phyloP scores from a whole-genome alignment of 2,797 vertebrate species.

The Gymnoscopelus microlampas region DNA sequence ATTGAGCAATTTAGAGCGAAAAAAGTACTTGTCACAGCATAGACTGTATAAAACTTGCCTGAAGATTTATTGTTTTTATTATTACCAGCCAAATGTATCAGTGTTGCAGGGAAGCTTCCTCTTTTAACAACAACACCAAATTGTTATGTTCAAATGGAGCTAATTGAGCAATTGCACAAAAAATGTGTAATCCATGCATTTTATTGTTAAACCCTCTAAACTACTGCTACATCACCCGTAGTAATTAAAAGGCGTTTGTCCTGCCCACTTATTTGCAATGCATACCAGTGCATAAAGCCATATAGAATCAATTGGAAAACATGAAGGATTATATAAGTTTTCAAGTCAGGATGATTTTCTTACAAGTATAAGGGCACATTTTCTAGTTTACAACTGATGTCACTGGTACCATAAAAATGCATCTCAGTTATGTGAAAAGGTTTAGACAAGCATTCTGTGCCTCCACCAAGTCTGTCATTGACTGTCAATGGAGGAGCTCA shows the following conservation, averaged over 20 bases:
- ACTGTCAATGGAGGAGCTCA: constrained; percentile 30
- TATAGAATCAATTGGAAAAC: constrained; percentile 58
- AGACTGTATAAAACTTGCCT: no score
- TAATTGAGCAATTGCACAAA: constrained; percentile 29
- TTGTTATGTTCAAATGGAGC: constrained; percentile 17
- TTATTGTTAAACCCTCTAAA: no score
- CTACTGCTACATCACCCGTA: no score
- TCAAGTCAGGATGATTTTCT: constrained; percentile 63
- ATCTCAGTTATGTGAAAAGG: not conserved
- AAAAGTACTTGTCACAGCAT: not conserved
- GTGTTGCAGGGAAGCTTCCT: not conserved
- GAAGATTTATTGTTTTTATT: not conserved
- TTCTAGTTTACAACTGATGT: constrained; percentile 28
- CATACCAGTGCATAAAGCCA: constrained; percentile 57
- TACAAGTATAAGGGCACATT: constrained; percentile 31
- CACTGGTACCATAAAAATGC: constrained; percentile 10
- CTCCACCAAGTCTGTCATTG: constrained; percentile 26
- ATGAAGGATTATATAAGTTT: constrained; percentile 48
- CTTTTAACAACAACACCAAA: not conserved
- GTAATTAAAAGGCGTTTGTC: constrained; percentile 41
- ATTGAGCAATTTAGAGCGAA: constrained; percentile 8
- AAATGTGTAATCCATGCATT: constrained; percentile 21
- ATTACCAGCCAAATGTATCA: not conserved
- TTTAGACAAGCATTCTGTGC: constrained; percentile 8
- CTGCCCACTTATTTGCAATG: constrained; percentile 60